Evolutionary conservation across 2,113 vertebrate genomes (phyloP).

Genomic region (Nothoprocta perdicaria): DNA sequence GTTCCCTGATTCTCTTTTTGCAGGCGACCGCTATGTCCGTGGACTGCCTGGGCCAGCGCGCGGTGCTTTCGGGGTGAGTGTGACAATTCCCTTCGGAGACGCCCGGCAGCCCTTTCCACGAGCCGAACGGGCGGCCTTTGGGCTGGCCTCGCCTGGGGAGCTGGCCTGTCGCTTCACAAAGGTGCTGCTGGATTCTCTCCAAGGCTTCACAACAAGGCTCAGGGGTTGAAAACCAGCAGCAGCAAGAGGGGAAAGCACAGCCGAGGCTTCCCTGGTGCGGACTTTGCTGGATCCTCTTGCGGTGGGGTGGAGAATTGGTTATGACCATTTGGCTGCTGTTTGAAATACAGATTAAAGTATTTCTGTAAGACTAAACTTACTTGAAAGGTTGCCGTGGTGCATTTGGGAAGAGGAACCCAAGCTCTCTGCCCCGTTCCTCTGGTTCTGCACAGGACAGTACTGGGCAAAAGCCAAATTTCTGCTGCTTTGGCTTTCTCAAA

Average conservation of each 20-base stretch:
- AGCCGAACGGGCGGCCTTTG: not conserved
- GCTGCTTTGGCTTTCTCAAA: not conserved
- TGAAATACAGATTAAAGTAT: not conserved
- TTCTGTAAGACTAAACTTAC: not conserved
- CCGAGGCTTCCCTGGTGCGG: not conserved
- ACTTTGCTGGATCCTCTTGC: not conserved
- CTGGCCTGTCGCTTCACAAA: not conserved
- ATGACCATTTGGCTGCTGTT: not conserved
- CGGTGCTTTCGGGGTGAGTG: conserved; percentile 95
- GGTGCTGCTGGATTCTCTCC: not conserved
- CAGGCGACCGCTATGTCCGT: conserved; percentile 98
- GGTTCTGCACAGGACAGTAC: not conserved
- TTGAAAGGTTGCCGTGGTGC: rapidly evolving
- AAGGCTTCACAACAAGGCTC: not conserved
- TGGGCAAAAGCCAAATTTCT: not conserved
- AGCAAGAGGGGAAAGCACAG: not conserved
- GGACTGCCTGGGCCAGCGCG: conserved; percentile 93
- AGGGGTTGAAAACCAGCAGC: not conserved
- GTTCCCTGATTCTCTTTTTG: conserved; percentile 32
- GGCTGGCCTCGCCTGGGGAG: not conserved
- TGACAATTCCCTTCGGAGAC: not conserved
- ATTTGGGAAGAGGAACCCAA: not conserved
- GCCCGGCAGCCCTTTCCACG: not conserved
- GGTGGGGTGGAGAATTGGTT: not conserved
- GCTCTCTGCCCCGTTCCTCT: not conserved